phyloP scores from a whole-genome alignment of 2,797 vertebrate genomes.

The Botia almorhae region DNA sequence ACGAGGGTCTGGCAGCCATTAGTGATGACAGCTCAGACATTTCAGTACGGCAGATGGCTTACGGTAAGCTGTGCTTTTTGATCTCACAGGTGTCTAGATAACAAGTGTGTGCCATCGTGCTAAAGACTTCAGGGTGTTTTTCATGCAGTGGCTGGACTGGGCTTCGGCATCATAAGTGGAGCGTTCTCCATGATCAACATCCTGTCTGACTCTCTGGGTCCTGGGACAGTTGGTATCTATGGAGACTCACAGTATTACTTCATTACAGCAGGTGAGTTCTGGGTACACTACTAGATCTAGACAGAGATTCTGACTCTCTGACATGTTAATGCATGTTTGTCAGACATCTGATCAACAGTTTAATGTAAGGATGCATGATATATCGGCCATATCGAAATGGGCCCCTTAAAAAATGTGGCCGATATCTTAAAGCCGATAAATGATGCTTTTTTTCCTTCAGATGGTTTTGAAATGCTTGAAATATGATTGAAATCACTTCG shows the following conservation, averaged over 20 bases:
- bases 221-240: slow-evolving; percentile 67
- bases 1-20: slow-evolving; percentile 66
- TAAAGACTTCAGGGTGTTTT: neutral
- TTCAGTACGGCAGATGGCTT: slow-evolving; percentile 70
- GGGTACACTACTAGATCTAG: neutral
- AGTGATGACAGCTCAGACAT: slow-evolving; percentile 65
- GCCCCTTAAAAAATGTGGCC: too few species aligned
- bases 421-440: too few species aligned
- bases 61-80: slow-evolving; percentile 57
- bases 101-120: neutral
- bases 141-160: slow-evolving; percentile 66
- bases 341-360: neutral
- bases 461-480: too few species aligned
- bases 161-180: slow-evolving; percentile 69
- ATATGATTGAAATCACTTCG: too few species aligned
- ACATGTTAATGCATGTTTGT: neutral
- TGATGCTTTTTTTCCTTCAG: too few species aligned
- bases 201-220: slow-evolving; percentile 67
- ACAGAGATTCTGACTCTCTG: neutral
- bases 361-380: too few species aligned
- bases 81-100: too few species aligned
- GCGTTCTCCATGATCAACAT: slow-evolving; percentile 73
- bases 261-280: slow-evolving; percentile 64
- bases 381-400: too few species aligned
- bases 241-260: slow-evolving; percentile 73